Conservation (phyloP, 2,797 vertebrate species). For the Mus spretus region DNA sequence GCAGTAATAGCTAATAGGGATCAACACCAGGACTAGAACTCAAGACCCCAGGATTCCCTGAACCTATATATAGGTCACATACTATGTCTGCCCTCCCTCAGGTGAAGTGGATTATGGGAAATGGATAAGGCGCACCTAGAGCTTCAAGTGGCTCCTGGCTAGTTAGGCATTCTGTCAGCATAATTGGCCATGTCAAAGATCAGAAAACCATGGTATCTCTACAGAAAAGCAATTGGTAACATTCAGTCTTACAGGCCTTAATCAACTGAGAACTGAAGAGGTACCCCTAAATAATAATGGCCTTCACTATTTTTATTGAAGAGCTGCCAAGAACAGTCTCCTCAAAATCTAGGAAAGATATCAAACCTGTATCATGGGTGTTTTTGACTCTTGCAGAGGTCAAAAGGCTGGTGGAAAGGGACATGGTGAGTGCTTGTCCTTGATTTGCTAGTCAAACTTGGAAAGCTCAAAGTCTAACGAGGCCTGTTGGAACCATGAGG, state of each 20-base stretch:
- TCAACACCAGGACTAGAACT: background rate
- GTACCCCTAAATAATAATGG: background rate
- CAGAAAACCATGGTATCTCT: background rate
- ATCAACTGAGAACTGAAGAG: background rate
- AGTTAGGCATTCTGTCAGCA: background rate
- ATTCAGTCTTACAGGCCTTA: background rate
- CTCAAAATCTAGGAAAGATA: background rate
- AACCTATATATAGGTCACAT: background rate
- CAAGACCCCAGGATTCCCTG: background rate
- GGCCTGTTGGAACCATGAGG: background rate
- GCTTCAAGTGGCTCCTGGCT: background rate
- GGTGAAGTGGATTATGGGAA: background rate
- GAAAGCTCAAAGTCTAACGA: background rate
- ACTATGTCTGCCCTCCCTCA: background rate
- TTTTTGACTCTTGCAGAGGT: background rate
- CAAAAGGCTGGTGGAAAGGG: background rate
- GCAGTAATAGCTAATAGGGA: background rate
- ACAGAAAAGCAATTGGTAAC: background rate
- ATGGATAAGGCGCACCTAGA: background rate
- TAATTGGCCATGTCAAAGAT: background rate
- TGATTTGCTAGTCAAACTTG: background rate
- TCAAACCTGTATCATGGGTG: fast-evolving
- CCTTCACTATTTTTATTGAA: background rate
- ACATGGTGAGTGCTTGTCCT: background rate
- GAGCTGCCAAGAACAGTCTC: background rate